A percentile compares a stretch with the other conserved stretches of the same genome.
Conservation (phyloP, 2,888 invertebrate genomes). For the Netelia melanura region DNA sequence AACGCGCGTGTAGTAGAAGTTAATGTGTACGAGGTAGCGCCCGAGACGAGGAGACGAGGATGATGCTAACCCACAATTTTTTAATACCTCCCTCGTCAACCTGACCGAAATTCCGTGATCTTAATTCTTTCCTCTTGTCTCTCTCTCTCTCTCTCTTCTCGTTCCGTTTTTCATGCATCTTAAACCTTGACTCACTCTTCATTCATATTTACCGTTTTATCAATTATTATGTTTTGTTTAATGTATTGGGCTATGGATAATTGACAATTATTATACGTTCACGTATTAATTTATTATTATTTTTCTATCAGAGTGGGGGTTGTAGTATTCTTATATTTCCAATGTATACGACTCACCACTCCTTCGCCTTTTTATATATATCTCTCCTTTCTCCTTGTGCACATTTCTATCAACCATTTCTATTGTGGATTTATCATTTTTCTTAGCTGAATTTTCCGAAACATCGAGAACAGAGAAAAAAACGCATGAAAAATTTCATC, state of each 20-base stretch:
- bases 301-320: too few species aligned
- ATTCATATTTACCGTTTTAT: not conserved
- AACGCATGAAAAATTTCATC: too few species aligned
- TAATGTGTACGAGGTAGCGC: not conserved
- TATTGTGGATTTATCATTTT: too few species aligned
- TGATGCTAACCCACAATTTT: conserved; percentile 42
- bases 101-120: conserved; percentile 48
- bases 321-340: too few species aligned
- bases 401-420: too few species aligned
- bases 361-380: too few species aligned
- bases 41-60: not conserved
- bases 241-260: not conserved
- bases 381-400: too few species aligned
- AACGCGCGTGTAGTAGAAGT: not conserved
- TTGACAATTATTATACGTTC: not conserved
- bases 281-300: too few species aligned
- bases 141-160: not conserved
- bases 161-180: conserved; percentile 10
- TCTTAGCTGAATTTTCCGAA: too few species aligned
- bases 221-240: not conserved
- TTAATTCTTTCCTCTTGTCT: conserved; percentile 2
- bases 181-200: conserved; percentile 1
- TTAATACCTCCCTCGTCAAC: conserved; percentile 41
- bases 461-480: too few species aligned
- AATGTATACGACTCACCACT: too few species aligned